These are phyloP conservation scores for Drosophila orosa DNA, from an alignment of 1,140 invertebrate genomes.

Conservation along the genomic window DNA sequence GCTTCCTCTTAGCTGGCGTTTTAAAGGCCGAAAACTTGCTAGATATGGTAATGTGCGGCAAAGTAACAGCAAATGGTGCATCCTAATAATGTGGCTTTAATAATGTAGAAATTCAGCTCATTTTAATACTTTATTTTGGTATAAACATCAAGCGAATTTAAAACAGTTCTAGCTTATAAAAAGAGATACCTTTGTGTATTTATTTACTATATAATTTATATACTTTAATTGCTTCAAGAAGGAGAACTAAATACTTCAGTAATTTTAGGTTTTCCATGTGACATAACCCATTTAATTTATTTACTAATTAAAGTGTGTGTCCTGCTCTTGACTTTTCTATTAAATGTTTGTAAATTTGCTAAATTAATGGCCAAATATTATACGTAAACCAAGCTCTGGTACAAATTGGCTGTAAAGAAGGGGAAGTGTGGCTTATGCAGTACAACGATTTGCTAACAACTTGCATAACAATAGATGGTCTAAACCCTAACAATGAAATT, in stretches of 20 bases:
- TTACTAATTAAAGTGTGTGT: background rate
- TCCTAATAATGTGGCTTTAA: background rate
- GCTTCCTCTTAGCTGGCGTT: background rate
- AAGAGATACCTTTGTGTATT: background rate
- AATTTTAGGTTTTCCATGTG: no score
- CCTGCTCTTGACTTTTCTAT: background rate
- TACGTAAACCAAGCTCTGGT: background rate
- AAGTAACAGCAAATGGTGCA: slow-evolving; percentile 3
- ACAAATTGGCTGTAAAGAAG: background rate
- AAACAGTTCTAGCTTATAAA: background rate
- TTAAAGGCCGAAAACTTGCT: slow-evolving; percentile 7
- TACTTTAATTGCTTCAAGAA: no score
- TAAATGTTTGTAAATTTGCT: no score
- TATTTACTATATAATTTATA: no score
- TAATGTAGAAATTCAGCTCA: background rate
- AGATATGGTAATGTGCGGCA: background rate
- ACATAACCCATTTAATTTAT: background rate
- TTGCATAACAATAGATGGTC: background rate
- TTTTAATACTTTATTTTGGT: background rate
- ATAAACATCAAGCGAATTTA: background rate
- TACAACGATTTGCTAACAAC: background rate
- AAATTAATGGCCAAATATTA: background rate
- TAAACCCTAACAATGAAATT: background rate
- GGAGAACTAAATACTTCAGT: no score
- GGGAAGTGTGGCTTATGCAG: no score